phyloP scores from a whole-genome alignment of 1,140 invertebrate species.

The Procambarus clarkii region DNA sequence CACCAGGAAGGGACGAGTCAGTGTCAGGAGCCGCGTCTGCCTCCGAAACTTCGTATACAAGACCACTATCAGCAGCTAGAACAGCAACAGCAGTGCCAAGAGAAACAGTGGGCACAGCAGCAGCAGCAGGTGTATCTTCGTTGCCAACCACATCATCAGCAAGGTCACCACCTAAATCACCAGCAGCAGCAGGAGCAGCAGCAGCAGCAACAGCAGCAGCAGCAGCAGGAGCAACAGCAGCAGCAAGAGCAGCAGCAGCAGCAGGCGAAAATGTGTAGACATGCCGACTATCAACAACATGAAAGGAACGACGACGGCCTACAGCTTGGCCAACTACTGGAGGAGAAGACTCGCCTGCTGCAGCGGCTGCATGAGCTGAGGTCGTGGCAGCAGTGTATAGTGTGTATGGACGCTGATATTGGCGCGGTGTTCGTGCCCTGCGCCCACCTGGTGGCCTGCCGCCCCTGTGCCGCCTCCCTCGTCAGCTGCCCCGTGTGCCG shows the following conservation, averaged over 20 bases:
- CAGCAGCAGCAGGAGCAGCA: not conserved
- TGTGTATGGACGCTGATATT: conserved; percentile 78
- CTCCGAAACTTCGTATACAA: not conserved
- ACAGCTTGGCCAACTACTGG: not conserved
- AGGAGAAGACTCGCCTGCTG: not conserved
- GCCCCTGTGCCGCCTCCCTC: conserved; percentile 76
- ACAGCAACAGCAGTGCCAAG: not conserved
- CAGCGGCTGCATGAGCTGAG: not conserved
- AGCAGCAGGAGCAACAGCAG: not conserved
- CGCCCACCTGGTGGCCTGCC: conserved; percentile 78
- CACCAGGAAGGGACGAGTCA: not conserved
- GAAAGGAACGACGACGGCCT: not conserved
- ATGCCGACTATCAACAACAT: not conserved
- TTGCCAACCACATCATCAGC: not conserved
- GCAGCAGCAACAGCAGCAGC: not conserved
- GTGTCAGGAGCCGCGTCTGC: not conserved
- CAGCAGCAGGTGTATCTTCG: not conserved
- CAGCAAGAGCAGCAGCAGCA: not conserved
- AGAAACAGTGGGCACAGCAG: not conserved
- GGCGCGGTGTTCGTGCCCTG: conserved; percentile 78
- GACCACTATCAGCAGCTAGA: not conserved
- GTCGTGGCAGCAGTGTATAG: conserved; percentile 77
- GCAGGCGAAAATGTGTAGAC: not conserved
- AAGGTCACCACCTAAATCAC: not conserved
- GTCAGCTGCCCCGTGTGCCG: conserved; percentile 77